These are phyloP conservation scores for Adelges cooleyi DNA, from an alignment of 1,140 invertebrate species.

Conservation along the genomic window DNA sequence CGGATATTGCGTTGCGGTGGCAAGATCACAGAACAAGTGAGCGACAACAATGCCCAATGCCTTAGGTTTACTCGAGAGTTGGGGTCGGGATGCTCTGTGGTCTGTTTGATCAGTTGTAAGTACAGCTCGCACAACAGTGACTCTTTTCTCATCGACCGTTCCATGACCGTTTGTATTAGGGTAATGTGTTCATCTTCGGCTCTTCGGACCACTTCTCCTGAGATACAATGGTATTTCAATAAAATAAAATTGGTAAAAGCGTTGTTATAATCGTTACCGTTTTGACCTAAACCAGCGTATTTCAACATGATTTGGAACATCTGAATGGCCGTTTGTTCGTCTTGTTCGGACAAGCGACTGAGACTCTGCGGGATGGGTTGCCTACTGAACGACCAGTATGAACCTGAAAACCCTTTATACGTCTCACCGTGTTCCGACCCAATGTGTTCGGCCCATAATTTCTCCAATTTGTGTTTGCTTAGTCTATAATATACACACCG, in stretches of 20 bases:
- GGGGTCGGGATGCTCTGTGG: constrained; percentile 83
- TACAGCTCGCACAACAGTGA: constrained; percentile 80
- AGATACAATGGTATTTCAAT: neutral
- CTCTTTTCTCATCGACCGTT: constrained; percentile 80
- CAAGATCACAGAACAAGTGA: constrained; percentile 76
- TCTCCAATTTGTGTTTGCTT: constrained; percentile 77
- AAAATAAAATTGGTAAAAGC: neutral
- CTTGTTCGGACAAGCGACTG: constrained; percentile 68
- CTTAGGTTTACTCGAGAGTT: constrained; percentile 74
- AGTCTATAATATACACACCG: no score
- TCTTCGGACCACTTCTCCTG: constrained; percentile 45
- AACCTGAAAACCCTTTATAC: constrained; percentile 74
- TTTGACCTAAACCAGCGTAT: constrained; percentile 72
- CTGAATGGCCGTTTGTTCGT: constrained; percentile 72
- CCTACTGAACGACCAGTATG: constrained; percentile 83
- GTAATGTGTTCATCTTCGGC: constrained; percentile 78
- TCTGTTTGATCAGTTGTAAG: constrained; percentile 86
- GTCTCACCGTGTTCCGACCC: constrained; percentile 60
- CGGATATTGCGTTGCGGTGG: constrained; percentile 50
- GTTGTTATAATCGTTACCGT: constrained; percentile 39
- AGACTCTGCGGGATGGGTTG: constrained; percentile 66
- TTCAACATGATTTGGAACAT: constrained; percentile 64
- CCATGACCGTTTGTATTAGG: constrained; percentile 77
- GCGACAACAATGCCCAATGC: constrained; percentile 83
- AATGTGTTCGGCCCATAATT: constrained; percentile 62